Base-by-base conservation (phyloP, 2,797 vertebrate species). In the Acanthopagrus latus region DNA sequence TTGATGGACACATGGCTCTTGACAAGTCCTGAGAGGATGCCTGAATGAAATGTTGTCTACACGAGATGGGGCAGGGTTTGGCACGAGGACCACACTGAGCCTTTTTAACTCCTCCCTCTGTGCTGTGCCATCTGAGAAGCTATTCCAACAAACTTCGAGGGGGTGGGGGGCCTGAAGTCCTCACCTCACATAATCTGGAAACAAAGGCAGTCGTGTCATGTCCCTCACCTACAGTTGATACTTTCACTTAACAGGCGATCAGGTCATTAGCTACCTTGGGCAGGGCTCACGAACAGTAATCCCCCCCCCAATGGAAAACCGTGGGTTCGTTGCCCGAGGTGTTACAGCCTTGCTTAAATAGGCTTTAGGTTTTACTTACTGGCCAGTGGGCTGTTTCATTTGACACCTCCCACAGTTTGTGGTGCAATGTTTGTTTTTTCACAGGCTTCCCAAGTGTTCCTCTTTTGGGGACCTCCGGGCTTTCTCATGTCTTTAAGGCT, bases 401-500 rank as follows among this genome's bases (percentile, higher is more conserved):
- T 83, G 76, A 93, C 87, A 91, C 87, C 89, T 85, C 86, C 78
- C 64, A 67, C 66, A 84, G 82, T 89, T 90, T 84, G 63, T 67
- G 76, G 81, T 87, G 81, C 84, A 85, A 79, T 90, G 84, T 92
- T 93, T 92, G 83, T 92, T 92, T 89, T 91, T 91, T 88, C 82
- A 88, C 81, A 79, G 56, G 75, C 83, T 91, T 90, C 78, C 87
- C 85, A 90, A 92, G 86, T 85, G 80, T 88, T 89, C 70, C 77
- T 80, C 80, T 91, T 78, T 64, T 65, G 55, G 85, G 83, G 87
- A 90, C 83, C 88, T 88, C 80, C 62, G n/a, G 88, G 79, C 85
- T 88, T 82, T 87, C 78, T 90, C 77, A 47, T 90, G 86, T 92
- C 91, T 92, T 93, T 88, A 92, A 93, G 87, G 83, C 89, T 93